Percentiles rank a stretch among this genome's conserved stretches.
Evolutionary conservation across 2,888 invertebrate genomes (phyloP).

Genomic region (Spodoptera littoralis): DNA sequence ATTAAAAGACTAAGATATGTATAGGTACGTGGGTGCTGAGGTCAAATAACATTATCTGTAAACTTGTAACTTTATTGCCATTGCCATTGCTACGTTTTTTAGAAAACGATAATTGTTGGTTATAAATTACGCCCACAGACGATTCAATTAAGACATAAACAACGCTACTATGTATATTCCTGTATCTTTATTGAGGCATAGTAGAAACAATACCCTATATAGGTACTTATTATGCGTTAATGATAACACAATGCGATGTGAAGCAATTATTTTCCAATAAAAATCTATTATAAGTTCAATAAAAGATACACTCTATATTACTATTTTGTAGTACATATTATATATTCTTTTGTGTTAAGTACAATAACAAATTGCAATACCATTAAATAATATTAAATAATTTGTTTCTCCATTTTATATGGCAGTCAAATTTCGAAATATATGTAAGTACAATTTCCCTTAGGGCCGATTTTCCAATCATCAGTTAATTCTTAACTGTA

Average conservation of each 20-base stretch:
- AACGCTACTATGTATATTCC: conserved; percentile 7
- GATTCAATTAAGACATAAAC: conserved; percentile 35
- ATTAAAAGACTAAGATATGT: conserved; percentile 56
- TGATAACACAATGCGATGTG: background rate
- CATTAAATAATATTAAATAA: too few relatives aligned
- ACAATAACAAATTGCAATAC: too few relatives aligned
- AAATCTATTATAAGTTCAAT: too few relatives aligned
- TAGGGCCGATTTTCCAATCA: too few relatives aligned
- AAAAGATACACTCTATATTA: too few relatives aligned
- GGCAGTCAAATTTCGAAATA: too few relatives aligned
- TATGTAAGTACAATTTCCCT: too few relatives aligned
- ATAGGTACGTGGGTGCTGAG: conserved; percentile 30
- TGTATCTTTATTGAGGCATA: conserved; percentile 9
- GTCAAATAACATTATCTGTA: conserved; percentile 46
- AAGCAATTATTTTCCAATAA: conserved; percentile 1
- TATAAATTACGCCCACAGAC: conserved; percentile 28
- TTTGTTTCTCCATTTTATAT: too few relatives aligned
- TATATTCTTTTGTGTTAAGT: too few relatives aligned
- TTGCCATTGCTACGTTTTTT: conserved; percentile 15
- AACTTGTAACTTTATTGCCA: conserved; percentile 43
- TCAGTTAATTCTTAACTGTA: too few relatives aligned
- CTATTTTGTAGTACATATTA: too few relatives aligned
- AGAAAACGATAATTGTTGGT: conserved; percentile 14
- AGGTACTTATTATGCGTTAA: conserved; percentile 2
- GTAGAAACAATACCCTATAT: conserved; percentile 13